Evolutionary conservation across 2,113 vertebrate genomes (phyloP).

Genomic region (Marmota flaviventris): DNA sequence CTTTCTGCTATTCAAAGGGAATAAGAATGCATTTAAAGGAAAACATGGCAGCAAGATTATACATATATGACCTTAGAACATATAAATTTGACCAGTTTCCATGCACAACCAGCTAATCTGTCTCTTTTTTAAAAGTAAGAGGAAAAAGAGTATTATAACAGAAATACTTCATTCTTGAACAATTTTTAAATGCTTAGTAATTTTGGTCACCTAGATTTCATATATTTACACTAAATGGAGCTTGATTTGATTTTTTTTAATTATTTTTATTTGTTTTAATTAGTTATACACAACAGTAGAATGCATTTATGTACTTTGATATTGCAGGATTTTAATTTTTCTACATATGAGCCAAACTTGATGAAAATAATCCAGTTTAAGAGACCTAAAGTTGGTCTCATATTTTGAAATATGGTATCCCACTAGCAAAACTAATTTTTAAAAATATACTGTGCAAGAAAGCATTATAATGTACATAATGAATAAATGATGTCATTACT

Average conservation of each 20-base stretch:
- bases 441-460: not conserved
- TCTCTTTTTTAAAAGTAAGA: slow-evolving; percentile 3
- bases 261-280: too few relatives aligned
- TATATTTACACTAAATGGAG: not conserved
- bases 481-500: slow-evolving; percentile 34
- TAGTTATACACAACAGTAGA: too few relatives aligned
- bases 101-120: not conserved
- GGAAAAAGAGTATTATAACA: not conserved
- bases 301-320: too few relatives aligned
- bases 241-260: not conserved
- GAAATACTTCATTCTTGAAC: not conserved
- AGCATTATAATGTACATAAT: not conserved
- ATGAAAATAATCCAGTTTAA: not conserved
- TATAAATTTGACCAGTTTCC: not conserved
- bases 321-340: not conserved
- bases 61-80: not conserved
- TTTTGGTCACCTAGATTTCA: not conserved
- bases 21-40: not conserved
- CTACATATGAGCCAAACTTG: not conserved
- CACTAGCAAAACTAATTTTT: slow-evolving; percentile 49
- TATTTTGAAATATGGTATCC: slow-evolving; percentile 41
- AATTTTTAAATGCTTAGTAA: not conserved
- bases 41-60: not conserved
- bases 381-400: not conserved
- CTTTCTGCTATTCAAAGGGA: not conserved